These are phyloP conservation scores for Cybosia mesomella DNA, from an alignment of 2,888 invertebrate species.

Conservation along the genomic window DNA sequence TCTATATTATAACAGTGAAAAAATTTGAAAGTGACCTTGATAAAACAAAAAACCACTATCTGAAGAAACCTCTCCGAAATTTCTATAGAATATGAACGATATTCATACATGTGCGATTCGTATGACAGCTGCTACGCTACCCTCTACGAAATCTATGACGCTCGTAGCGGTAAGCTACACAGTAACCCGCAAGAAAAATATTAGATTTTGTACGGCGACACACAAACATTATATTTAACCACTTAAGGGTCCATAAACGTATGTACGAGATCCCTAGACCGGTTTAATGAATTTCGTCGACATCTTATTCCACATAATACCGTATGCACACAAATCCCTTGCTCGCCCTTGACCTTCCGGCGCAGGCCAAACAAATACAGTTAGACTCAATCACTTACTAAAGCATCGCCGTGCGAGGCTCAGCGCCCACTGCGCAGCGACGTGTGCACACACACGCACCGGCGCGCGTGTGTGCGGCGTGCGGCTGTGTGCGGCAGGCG, in stretches of 20 bases:
- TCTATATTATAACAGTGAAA: too few species aligned
- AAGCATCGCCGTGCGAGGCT: slow-evolving; percentile 18
- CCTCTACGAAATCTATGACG: slow-evolving; percentile 10
- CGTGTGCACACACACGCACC: slow-evolving; percentile 1
- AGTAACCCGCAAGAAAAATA: background rate
- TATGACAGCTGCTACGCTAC: slow-evolving; percentile 13
- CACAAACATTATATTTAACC: slow-evolving; percentile 6
- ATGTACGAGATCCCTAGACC: slow-evolving; percentile 1
- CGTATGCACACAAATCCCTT: slow-evolving; percentile 5
- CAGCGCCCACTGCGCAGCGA: slow-evolving; percentile 13
- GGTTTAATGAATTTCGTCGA: background rate
- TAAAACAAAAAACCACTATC: too few species aligned
- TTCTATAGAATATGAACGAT: background rate
- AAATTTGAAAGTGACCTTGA: too few species aligned
- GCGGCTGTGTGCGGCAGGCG: background rate
- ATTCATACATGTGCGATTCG: slow-evolving; percentile 10
- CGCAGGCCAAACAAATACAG: slow-evolving; percentile 13
- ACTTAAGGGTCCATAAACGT: background rate
- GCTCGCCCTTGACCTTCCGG: slow-evolving; percentile 10
- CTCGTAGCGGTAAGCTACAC: slow-evolving; percentile 6
- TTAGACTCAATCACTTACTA: slow-evolving; percentile 19
- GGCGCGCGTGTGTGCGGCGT: background rate
- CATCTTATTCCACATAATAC: background rate
- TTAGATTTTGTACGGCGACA: background rate
- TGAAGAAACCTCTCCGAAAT: background rate